Conservation (phyloP, 2,113 vertebrate genomes). For the Illadopsis cleaveri region DNA sequence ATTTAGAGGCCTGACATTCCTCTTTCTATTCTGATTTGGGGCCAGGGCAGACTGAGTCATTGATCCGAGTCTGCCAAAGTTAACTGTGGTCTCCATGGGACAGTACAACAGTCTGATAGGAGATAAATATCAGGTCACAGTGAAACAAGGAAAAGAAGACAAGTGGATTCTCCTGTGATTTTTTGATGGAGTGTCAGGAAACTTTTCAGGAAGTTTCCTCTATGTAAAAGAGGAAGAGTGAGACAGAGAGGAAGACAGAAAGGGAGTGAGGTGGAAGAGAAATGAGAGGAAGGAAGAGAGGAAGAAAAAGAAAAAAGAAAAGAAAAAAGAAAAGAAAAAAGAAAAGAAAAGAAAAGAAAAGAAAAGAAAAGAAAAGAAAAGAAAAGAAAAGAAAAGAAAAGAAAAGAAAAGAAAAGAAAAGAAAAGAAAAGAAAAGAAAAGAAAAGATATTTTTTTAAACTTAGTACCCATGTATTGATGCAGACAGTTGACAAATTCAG, state of each 20-base stretch:
- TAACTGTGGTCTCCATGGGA: background rate
- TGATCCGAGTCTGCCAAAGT: background rate
- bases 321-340: no score
- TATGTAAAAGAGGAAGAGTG: background rate
- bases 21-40: constrained; percentile 38
- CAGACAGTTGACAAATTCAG: background rate
- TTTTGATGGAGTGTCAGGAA: background rate
- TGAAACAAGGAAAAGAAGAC: background rate
- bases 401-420: no score
- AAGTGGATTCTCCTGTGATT: background rate
- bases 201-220: background rate
- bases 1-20: constrained; percentile 30
- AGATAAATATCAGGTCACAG: background rate
- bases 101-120: background rate
- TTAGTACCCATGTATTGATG: background rate
- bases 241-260: no score
- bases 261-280: background rate
- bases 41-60: constrained; percentile 50
- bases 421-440: no score
- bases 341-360: no score
- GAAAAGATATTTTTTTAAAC: background rate
- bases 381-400: no score
- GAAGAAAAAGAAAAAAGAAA: rapidly evolving
- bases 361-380: no score
- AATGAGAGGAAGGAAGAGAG: rapidly evolving